Base-by-base conservation (phyloP, 1,140 invertebrate species). In the Drosophila lowei region DNA sequence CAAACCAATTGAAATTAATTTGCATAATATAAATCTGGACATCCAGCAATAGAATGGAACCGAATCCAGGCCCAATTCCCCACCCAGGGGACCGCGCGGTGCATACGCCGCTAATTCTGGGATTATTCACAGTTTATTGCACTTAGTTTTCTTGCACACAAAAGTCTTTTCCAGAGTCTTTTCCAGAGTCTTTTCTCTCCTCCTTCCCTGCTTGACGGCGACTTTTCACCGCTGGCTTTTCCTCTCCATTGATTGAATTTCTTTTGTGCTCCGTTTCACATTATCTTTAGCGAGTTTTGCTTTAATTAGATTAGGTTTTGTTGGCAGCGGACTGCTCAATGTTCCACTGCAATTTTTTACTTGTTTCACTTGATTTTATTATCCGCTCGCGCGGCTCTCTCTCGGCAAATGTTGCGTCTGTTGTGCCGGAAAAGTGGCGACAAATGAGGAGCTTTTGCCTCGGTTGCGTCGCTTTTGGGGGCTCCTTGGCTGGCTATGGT, bases 391-490 rank as follows among this genome's bases (percentile, higher is more conserved):
- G 60, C 57, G 59, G 50, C 55, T 76, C 74, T 66, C 65, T 79
- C 64, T 63, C 70, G 60, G 83, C 74, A 83, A 72, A 70, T 80
- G 62, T 88, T 89, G 78, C 79, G 89, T 90, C 89, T 90, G 81
- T 90, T 90, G 72, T 90, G 89, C 89, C 89, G 89, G 89, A 90
- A 90, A 90, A 90, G 89, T 89, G 72, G 88, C 89, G 79, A 90
- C 85, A 71, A 84, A 88, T 89, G 84, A 74, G 75, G 71, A 90
- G 89, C 89, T 89, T 86, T 85, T 55, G 57, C 63, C 38, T 84
- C 30, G 48, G 54, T 48, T 75, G 68, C 57, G 61, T 72, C 77
- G 71, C 65, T 83, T 68, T 59, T 71, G 56, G 54, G 55, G 65
- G 48, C 66, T 74, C 71, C 71, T 74, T 74, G 48, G 70, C 42